Evolutionary conservation across 2,888 invertebrate genomes (phyloP).

Genomic region (Beris chalybata): DNA sequence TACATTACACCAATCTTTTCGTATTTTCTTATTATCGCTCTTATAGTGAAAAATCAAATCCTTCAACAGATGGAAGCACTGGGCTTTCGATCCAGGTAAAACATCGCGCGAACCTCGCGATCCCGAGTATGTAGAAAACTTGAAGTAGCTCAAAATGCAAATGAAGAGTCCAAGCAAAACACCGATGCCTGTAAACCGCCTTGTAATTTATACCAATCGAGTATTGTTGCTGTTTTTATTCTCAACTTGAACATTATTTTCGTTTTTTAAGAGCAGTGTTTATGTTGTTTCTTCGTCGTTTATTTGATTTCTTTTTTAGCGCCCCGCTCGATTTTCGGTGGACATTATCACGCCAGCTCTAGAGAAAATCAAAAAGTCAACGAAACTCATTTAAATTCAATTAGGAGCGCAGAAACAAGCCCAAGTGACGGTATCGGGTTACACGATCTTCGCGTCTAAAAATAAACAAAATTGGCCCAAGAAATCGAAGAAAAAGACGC

Average conservation of each 20-base stretch:
- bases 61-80: too few species aligned
- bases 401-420: constrained; percentile 11
- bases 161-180: constrained; percentile 7
- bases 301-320: not conserved
- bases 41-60: too few species aligned
- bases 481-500: constrained; percentile 5
- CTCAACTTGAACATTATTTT: constrained; percentile 10
- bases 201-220: constrained; percentile 24
- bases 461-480: constrained; percentile 8
- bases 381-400: constrained; percentile 10
- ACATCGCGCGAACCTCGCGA: too few species aligned
- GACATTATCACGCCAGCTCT: constrained; percentile 15
- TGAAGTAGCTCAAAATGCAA: constrained; percentile 22
- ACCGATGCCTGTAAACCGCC: constrained; percentile 21
- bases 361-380: constrained; percentile 17
- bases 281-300: not conserved
- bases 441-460: constrained; percentile 15
- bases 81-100: too few species aligned
- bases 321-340: not conserved
- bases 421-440: constrained; percentile 17
- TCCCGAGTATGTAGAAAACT: too few species aligned
- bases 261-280: constrained; percentile 1
- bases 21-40: too few species aligned
- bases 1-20: too few species aligned
- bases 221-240: constrained; percentile 25